These are phyloP conservation scores for Stegastes partitus DNA, from an alignment of 2,113 vertebrate genomes.

Conservation along the genomic window DNA sequence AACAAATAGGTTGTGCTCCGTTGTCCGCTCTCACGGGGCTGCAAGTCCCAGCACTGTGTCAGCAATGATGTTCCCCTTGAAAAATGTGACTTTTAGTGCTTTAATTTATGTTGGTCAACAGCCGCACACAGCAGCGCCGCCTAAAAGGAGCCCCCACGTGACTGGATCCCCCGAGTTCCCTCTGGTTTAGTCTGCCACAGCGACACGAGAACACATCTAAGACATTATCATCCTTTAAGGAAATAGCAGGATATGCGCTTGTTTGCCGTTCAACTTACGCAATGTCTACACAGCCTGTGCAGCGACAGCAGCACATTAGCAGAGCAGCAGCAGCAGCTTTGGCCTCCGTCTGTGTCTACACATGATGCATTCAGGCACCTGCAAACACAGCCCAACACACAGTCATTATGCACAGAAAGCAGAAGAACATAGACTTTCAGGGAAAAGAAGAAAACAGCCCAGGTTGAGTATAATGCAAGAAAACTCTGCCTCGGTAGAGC, in stretches of 20 bases:
- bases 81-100: slow-evolving; percentile 56
- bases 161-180: slow-evolving; percentile 7
- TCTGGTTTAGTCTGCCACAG: slow-evolving; percentile 8
- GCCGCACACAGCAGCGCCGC: neutral
- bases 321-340: slow-evolving; percentile 4
- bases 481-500: too few species aligned
- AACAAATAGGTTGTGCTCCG: slow-evolving; percentile 34
- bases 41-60: slow-evolving; percentile 11
- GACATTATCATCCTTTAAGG: slow-evolving; percentile 27
- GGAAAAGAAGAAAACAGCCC: too few species aligned
- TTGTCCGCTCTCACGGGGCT: slow-evolving; percentile 34
- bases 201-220: slow-evolving; percentile 14
- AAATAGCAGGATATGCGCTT: neutral
- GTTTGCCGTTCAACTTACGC: slow-evolving; percentile 1
- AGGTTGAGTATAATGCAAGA: too few species aligned
- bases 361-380: slow-evolving; percentile 17
- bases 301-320: neutral
- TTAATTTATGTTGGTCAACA: slow-evolving; percentile 45
- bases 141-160: neutral
- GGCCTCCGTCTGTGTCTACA: slow-evolving; percentile 3
- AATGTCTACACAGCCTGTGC: slow-evolving; percentile 17
- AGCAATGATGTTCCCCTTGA: neutral
- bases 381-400: neutral
- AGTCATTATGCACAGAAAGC: neutral
- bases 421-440: neutral